Evolutionary conservation across 2,797 vertebrate species (phyloP).

Genomic region (Sparus aurata): DNA sequence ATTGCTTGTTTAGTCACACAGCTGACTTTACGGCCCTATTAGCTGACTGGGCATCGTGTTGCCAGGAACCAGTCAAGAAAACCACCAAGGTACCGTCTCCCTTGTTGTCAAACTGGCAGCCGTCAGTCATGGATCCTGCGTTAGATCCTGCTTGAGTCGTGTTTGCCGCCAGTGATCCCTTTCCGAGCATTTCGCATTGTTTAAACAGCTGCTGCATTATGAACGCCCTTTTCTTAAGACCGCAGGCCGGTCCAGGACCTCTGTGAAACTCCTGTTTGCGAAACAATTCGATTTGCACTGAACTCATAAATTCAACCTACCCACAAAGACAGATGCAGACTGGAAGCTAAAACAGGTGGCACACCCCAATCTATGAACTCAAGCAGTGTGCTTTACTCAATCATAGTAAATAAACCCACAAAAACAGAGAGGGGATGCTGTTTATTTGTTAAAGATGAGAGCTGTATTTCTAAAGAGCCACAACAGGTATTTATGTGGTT

Average conservation of each 20-base stretch:
- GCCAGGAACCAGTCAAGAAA: no score
- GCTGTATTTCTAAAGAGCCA: conserved; percentile 34
- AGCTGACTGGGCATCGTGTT: no score
- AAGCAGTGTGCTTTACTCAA: conserved; percentile 33
- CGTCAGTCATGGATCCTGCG: no score
- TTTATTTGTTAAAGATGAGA: conserved; percentile 35
- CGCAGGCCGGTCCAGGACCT: background rate
- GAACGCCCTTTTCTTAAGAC: background rate
- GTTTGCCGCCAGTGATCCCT: conserved; percentile 7
- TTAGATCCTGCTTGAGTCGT: no score
- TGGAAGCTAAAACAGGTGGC: conserved; percentile 29
- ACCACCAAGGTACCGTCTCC: no score
- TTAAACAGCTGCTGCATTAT: conserved; percentile 30
- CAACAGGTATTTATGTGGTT: conserved; percentile 63
- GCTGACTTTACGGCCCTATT: no score
- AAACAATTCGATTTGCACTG: conserved; percentile 6
- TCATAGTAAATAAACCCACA: conserved; percentile 36
- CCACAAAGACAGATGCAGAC: conserved; percentile 22
- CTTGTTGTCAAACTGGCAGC: no score
- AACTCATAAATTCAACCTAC: conserved; percentile 2
- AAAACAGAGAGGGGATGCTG: background rate
- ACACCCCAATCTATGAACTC: conserved; percentile 12
- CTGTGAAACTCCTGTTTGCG: background rate
- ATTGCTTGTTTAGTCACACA: no score
- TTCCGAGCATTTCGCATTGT: conserved; percentile 8